Percentiles rank a stretch among this genome's conserved stretches.
These are phyloP conservation scores for Chrysocyon brachyurus DNA, from an alignment of 2,797 vertebrate genomes.

Conservation along the genomic window DNA sequence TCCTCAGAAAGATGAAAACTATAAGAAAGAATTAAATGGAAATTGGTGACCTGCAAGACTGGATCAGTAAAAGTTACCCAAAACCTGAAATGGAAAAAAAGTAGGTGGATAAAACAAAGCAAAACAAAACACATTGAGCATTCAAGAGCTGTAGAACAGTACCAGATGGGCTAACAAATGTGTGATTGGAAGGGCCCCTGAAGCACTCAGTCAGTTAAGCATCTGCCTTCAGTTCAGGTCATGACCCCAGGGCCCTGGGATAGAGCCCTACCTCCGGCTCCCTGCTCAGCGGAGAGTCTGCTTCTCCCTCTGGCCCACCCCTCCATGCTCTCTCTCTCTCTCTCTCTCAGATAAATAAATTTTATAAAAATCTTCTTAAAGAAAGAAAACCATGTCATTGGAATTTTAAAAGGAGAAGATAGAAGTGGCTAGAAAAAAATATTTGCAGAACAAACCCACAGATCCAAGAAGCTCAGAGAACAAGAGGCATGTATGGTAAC, in stretches of 20 bases:
- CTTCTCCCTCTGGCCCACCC: background rate
- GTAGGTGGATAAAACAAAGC: background rate
- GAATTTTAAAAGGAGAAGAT: background rate
- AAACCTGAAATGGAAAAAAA: background rate
- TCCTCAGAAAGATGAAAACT: background rate
- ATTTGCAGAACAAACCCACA: background rate
- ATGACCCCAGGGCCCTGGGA: background rate
- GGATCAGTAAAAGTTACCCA: background rate
- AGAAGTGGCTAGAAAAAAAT: background rate
- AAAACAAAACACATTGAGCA: background rate
- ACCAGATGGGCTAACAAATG: background rate
- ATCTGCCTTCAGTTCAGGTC: background rate
- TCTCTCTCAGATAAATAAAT: background rate
- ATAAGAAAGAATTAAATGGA: background rate
- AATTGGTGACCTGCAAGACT: background rate
- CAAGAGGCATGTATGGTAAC: too few species aligned
- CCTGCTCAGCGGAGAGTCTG: background rate
- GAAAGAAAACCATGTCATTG: background rate
- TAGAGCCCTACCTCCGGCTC: accelerated
- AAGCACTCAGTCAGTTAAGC: background rate
- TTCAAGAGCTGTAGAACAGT: background rate
- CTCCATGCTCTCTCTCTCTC: background rate
- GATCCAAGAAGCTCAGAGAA: background rate
- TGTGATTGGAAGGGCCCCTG: background rate
- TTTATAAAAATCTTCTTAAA: background rate